These are phyloP conservation scores for Lottia scabra DNA, from an alignment of 2,888 invertebrate species.

Conservation along the genomic window DNA sequence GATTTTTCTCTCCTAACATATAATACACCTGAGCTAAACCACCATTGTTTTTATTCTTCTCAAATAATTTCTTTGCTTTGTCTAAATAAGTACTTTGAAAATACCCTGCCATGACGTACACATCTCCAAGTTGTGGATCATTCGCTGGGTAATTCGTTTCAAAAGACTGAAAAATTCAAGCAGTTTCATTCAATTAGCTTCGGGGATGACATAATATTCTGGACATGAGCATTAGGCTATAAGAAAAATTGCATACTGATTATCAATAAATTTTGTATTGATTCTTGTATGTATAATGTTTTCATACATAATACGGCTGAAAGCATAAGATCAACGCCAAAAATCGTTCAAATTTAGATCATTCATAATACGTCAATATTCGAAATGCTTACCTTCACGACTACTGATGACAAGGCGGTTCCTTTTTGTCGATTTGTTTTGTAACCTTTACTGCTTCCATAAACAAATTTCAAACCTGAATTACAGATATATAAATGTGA, in stretches of 20 bases:
- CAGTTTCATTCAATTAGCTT: too few relatives aligned
- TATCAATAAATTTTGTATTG: too few relatives aligned
- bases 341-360: too few relatives aligned
- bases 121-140: slow-evolving; percentile 30
- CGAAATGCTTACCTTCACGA: too few relatives aligned
- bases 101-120: slow-evolving; percentile 40
- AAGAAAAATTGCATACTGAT: too few relatives aligned
- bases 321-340: too few relatives aligned
- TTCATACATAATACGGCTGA: too few relatives aligned
- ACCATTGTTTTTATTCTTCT: slow-evolving; percentile 30
- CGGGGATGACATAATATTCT: too few relatives aligned
- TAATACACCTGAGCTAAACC: slow-evolving; percentile 40
- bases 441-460: background rate
- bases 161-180: background rate
- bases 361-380: too few relatives aligned
- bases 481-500: too few relatives aligned
- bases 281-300: too few relatives aligned
- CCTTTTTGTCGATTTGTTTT: background rate
- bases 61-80: slow-evolving; percentile 34
- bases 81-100: slow-evolving; percentile 27
- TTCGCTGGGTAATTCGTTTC: slow-evolving; percentile 8
- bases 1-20: slow-evolving; percentile 43
- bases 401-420: background rate
- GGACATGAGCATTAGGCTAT: too few relatives aligned
- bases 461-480: background rate